Evolutionary conservation across 1,140 invertebrate species (phyloP).

Genomic region (Drosophila lowei): DNA sequence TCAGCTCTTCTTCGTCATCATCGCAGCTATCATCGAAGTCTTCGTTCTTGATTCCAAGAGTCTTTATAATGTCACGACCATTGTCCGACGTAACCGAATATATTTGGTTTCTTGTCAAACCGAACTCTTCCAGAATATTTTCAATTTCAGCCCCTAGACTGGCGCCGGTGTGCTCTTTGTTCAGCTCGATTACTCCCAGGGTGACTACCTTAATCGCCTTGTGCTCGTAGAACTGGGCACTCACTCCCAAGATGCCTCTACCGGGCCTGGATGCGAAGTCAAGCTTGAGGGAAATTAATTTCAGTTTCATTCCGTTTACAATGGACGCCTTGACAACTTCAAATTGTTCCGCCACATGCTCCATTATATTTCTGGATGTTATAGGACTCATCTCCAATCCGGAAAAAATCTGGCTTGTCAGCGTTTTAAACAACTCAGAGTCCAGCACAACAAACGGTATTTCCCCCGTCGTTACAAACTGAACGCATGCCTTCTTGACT

Average conservation of each 20-base stretch:
- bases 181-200: constrained; percentile 2
- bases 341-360: constrained; percentile 1
- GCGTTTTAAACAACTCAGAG: neutral
- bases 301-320: neutral
- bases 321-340: neutral
- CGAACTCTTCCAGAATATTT: neutral
- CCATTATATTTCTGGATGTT: neutral
- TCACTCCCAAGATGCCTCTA: constrained; percentile 1
- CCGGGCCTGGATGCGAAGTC: neutral
- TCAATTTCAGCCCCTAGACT: neutral
- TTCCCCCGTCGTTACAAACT: neutral
- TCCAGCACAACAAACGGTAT: neutral
- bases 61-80: neutral
- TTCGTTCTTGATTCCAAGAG: neutral
- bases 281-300: neutral
- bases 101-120: constrained; percentile 4
- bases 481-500: neutral
- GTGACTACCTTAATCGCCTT: neutral
- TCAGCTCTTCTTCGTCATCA: neutral
- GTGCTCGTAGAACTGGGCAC: neutral
- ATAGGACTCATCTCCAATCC: too few species aligned
- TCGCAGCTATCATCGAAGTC: neutral
- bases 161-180: constrained; percentile 1
- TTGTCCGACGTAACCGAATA: constrained; percentile 2
- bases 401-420: too few species aligned